A percentile compares a stretch with the other conserved stretches of the same genome.
These are phyloP conservation scores for Myotis vivesi DNA, from an alignment of 2,797 vertebrate species.

Conservation along the genomic window DNA sequence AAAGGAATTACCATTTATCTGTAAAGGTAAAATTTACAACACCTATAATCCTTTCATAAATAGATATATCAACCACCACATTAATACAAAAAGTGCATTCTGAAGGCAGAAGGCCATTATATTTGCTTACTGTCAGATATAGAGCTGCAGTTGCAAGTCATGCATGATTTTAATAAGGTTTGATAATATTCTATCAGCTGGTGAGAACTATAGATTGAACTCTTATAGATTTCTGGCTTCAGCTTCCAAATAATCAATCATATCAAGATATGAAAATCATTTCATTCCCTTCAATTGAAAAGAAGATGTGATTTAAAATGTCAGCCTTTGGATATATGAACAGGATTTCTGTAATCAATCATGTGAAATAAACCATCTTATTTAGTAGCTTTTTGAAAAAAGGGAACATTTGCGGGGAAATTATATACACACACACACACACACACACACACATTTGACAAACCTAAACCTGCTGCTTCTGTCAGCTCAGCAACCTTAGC, in stretches of 20 bases:
- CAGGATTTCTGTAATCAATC: slow-evolving; percentile 82
- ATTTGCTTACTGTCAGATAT: slow-evolving; percentile 71
- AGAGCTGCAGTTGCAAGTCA: slow-evolving; percentile 71
- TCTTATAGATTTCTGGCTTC: slow-evolving; percentile 84
- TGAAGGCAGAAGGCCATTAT: slow-evolving; percentile 62
- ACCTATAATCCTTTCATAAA: slow-evolving; percentile 69
- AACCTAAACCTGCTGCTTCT: not conserved
- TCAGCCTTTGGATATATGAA: slow-evolving; percentile 79
- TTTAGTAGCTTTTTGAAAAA: slow-evolving; percentile 79
- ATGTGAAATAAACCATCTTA: slow-evolving; percentile 83
- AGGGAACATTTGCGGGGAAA: not conserved
- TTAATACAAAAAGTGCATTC: slow-evolving; percentile 66
- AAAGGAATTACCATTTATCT: slow-evolving; percentile 79
- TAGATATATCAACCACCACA: slow-evolving; percentile 68
- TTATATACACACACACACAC: not conserved
- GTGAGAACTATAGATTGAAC: slow-evolving; percentile 81
- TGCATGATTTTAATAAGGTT: slow-evolving; percentile 84
- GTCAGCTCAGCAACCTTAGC: not conserved
- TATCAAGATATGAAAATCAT: slow-evolving; percentile 84
- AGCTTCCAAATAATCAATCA: slow-evolving; percentile 84
- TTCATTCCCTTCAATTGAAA: slow-evolving; percentile 84
- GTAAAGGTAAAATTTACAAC: slow-evolving; percentile 76
- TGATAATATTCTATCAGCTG: slow-evolving; percentile 83
- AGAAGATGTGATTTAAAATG: slow-evolving; percentile 84
- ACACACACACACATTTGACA: not conserved